A percentile compares a stretch with the other conserved stretches of the same genome.
Evolutionary conservation across 2,888 invertebrate genomes (phyloP).

Genomic region (Dasypogon diadema): DNA sequence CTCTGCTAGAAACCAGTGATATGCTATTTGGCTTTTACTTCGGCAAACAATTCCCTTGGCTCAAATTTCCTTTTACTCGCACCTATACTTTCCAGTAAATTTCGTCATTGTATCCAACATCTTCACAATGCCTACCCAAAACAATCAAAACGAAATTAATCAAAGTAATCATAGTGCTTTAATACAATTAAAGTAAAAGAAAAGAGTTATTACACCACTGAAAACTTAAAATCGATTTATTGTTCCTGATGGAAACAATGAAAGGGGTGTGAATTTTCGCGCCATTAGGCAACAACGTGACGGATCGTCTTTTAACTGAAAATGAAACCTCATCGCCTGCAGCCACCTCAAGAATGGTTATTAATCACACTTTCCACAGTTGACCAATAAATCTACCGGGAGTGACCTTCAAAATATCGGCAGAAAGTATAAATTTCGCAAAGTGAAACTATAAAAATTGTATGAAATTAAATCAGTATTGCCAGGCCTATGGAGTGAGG

Average conservation of each 20-base stretch:
- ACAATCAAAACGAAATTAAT: not conserved
- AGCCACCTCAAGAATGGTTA: not conserved
- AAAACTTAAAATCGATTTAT: not conserved
- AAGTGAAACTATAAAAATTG: no score
- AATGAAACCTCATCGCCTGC: not conserved
- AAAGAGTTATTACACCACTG: not conserved
- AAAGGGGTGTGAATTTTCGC: not conserved
- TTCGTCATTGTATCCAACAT: no score
- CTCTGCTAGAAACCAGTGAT: no score
- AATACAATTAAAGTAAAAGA: not conserved
- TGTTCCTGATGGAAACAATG: not conserved
- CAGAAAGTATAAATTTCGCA: not conserved
- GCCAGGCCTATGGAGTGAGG: not conserved
- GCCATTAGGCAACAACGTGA: not conserved
- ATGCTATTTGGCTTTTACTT: no score
- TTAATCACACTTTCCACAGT: not conserved
- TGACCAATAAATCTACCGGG: not conserved
- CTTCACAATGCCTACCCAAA: no score
- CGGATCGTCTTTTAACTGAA: not conserved
- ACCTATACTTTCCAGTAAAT: no score
- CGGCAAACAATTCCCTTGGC: no score
- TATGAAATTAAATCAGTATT: not conserved
- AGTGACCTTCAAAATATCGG: not conserved
- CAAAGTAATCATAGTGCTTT: not conserved
- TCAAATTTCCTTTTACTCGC: no score